Evolutionary conservation across 2,888 invertebrate species (phyloP), one percentile per base, ranked within the genome.

Genomic region (Colostygia pectinataria): DNA sequence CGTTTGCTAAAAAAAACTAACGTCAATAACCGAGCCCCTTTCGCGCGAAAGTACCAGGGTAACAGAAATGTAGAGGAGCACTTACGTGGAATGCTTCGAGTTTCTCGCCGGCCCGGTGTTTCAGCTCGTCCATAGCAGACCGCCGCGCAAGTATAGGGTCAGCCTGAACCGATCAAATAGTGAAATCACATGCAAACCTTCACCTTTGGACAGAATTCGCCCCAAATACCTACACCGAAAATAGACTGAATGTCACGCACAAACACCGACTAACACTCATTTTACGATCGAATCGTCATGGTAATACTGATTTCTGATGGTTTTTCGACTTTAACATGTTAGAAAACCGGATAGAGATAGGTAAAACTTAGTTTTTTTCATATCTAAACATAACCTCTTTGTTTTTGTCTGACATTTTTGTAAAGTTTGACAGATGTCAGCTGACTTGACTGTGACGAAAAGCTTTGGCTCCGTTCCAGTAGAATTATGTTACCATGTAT

Each of bases 141-240:
- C 69, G 57, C 60, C 64, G 61, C 71, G 72, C 59, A 66, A 63
- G 57, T n/a, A 72, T 68, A 72, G 69, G 71, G 68, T 69, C 67
- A 64, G 65, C 63, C 61, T 75, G 69, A 71, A 66, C 71, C 65
- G 73, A 68, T 74, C 66, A 68, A 73, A 74, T 66, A 65, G 68
- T 71, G 75, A 78, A 76, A 76, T 75, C 74, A 75, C 74, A 74
- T 68, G 64, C 71, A 76, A 82, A 77, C 84, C 81, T 87, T 83
- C 79, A 89, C 89, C 89, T 89, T 88, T 89, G 90, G 72, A 80
- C 85, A 74, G 71, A 78, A 81, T 74, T 73, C 73, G 83, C 72
- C 78, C 80, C 75, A 80, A 81, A 85, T 84, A 80, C 55, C 65
- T 74, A 65, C 56, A 77, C 80, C 77, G 65, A 83, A 89, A 89